Evolutionary conservation across 2,888 invertebrate genomes (phyloP), one percentile per base, ranked within the genome.

Genomic region (Netelia melanura): DNA sequence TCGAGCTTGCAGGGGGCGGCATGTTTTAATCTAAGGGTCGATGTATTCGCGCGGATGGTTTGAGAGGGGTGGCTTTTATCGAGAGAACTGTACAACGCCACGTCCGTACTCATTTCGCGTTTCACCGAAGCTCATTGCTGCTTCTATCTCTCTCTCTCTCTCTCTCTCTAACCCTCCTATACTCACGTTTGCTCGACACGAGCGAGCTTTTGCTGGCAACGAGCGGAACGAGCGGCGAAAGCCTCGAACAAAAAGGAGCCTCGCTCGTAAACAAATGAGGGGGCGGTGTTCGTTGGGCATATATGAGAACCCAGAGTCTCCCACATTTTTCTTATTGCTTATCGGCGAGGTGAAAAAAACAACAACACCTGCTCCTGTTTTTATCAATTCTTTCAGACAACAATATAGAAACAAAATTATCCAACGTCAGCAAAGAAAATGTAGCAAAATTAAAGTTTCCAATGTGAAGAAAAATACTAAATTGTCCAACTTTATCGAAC

Each of bases 21-120:
- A 87, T 89, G 88, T 89, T 91, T 90, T 91, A 91, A 91, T 91
- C 90, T 90, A 90, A 89, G 87, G 89, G 87, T 87, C 87, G 87
- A 89, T 87, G 89, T 88, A 87, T 90, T 87, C 85, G 86, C 77
- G 44, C 43, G 83, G 85, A 84, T 81, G 85, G 86, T 78, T 83
- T 83, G 80, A 78, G 84, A 84, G 80, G 68, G 84, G 77, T 56
- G 58, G 65, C 85, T 85, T 85, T 87, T 86, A 87, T 86, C 86
- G 76, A 25, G 74, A 75, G 70, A 67, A 56, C 58, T 44, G 58
- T 72, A 77, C 71, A 80, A 77, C 70, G 64, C 58, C 65, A 81
- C 71, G 81, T 77, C 74, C 62, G 83, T 81, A 67, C 86, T 83
- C 86, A 84, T 87, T 84, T 86, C 78, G 75, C 81, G 62, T 83